Base-by-base conservation (phyloP, 2,888 invertebrate genomes). In the Cylloceria caligata region DNA sequence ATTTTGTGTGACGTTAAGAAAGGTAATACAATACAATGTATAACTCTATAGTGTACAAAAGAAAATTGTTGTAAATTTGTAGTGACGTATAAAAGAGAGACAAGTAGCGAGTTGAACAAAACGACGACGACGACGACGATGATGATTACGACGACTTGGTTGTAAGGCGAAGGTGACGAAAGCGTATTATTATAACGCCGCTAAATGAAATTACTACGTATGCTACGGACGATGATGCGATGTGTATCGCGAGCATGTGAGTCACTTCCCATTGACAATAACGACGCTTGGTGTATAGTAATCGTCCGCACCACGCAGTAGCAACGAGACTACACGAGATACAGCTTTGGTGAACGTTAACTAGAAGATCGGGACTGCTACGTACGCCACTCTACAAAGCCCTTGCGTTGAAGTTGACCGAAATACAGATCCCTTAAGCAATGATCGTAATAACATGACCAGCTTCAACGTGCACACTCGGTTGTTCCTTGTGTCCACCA, bases 241-340 rank as follows among this genome's bases (percentile, higher is more conserved):
- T 47, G 57, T 16, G 57, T 57, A 2, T 57, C 60, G 21, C 49
- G 49, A 42, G 60, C 36, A 64, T 64, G 81, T 81, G 81, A 81
- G 64, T 81, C 81, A 81, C 78, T 77, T 74, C 73, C 78, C 81
- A 81, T 81, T 81, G 77, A 81, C 68, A 68, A 81, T 81, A 77
- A 81, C 68, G 81, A 73, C 45, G 49, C 39, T 24, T 67, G 60
- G 57, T 47, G 65, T 67, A 65, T 27, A 60, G 60, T 45, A 72
- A 60, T 60, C 57, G 60, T 47, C 34, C 60, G 42, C 60, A 16
- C 34, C 19, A 45, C 19, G 60, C 27, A 34, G 60, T 34, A 34
- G 60, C 71, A 42, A 45, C 65, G 19, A 21, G 19, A n/a, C n/a
- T n/a, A 3, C 3, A 16, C 36, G 9, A 5, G 16, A 34, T 39